These are phyloP conservation scores for Ecliptopera silaceata DNA, from an alignment of 2,888 invertebrate species.

Conservation along the genomic window DNA sequence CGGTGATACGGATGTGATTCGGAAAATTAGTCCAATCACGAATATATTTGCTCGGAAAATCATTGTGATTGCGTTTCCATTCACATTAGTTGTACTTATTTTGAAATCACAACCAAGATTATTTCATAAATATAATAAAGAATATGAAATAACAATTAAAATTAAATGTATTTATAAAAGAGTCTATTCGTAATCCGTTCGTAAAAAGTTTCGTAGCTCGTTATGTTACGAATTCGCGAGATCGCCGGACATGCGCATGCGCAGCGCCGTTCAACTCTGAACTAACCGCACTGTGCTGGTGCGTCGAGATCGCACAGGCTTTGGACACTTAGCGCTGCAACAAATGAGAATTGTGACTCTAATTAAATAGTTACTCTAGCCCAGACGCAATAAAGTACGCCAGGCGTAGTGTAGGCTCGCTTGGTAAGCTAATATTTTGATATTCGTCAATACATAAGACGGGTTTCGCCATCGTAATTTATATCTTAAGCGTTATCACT, in stretches of 20 bases:
- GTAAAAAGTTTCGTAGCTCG: constrained; percentile 26
- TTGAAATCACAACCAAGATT: background rate
- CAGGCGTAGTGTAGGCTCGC: too few relatives aligned
- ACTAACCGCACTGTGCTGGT: constrained; percentile 28
- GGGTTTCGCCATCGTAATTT: too few relatives aligned
- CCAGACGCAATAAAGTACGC: too few relatives aligned
- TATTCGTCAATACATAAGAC: too few relatives aligned
- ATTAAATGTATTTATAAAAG: background rate
- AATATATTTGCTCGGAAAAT: constrained; percentile 55
- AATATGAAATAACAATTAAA: too few relatives aligned
- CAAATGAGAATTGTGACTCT: too few relatives aligned
- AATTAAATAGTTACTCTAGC: too few relatives aligned
- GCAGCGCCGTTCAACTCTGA: constrained; percentile 35
- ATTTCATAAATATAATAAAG: too few relatives aligned
- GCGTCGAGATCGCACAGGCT: too few relatives aligned
- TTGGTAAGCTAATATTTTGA: too few relatives aligned
- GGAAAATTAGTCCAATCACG: constrained; percentile 65
- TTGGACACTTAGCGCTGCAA: background rate
- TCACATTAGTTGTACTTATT: constrained; percentile 32
- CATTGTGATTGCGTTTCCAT: constrained; percentile 46
- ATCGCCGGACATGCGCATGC: constrained; percentile 45
- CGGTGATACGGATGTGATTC: constrained; percentile 65
- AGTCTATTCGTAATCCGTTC: background rate
- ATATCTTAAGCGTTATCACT: too few relatives aligned
- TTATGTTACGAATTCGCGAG: constrained; percentile 13